Conservation (phyloP, 2,888 invertebrate species). For the Agrilus mali region DNA sequence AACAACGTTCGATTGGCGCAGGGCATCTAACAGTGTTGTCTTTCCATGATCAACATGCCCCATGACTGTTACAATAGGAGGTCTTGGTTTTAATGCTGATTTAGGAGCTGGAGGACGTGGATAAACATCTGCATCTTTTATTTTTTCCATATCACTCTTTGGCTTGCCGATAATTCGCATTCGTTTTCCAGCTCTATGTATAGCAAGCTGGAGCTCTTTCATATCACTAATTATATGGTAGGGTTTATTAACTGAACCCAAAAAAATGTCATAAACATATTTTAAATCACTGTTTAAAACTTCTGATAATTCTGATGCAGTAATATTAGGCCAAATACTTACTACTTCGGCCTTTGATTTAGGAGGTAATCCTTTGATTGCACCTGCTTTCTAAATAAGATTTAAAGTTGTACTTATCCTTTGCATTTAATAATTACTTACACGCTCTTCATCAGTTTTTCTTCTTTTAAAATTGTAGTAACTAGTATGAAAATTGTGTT, state of each 20-base stretch:
- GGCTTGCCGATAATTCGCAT: constrained; percentile 29
- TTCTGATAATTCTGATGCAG: constrained; percentile 58
- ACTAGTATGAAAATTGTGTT: no score
- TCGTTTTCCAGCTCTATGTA: constrained; percentile 27
- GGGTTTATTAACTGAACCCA: constrained; percentile 22
- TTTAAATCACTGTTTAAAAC: constrained; percentile 50
- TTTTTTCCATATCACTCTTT: constrained; percentile 13
- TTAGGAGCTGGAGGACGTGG: constrained; percentile 53
- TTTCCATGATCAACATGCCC: constrained; percentile 99
- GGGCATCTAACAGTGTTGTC: constrained; percentile 85
- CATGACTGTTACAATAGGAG: constrained; percentile 97
- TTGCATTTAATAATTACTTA: constrained; percentile 21
- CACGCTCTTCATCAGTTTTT: constrained; percentile 50
- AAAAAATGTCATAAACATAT: constrained; percentile 32
- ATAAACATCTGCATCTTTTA: constrained; percentile 33
- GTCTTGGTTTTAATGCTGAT: constrained; percentile 55
- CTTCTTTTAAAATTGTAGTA: constrained; percentile 37
- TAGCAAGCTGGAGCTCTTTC: constrained; percentile 26
- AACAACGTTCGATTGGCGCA: constrained; percentile 77
- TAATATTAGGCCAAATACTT: constrained; percentile 72
- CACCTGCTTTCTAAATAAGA: constrained; percentile 35
- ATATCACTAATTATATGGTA: constrained; percentile 24
- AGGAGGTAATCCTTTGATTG: constrained; percentile 47
- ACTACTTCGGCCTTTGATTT: constrained; percentile 44
- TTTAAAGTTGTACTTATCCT: not conserved